Evolutionary conservation across 1,140 invertebrate genomes (phyloP).

Genomic region (silkworm (Bombyx mori)): DNA sequence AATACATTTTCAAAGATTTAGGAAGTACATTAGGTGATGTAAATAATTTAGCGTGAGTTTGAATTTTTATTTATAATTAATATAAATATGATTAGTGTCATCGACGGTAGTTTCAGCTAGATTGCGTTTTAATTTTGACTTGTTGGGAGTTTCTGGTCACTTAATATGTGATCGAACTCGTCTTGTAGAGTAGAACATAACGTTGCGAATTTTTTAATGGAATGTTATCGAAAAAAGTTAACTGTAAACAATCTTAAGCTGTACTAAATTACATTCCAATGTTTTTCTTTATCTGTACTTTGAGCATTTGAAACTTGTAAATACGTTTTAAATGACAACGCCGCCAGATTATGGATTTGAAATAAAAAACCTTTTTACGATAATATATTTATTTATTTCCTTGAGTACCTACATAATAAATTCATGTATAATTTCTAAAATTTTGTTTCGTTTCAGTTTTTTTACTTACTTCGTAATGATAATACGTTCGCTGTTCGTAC

Average conservation of each 20-base stretch:
- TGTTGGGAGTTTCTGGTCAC: not conserved
- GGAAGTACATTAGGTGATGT: constrained; percentile 39
- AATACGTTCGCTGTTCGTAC: too few species aligned
- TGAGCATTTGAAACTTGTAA: constrained; percentile 50
- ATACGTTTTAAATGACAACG: constrained; percentile 48
- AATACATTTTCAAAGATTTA: constrained; percentile 11
- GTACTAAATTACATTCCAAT: constrained; percentile 35
- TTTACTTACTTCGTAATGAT: too few species aligned
- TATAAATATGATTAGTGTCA: constrained; percentile 33
- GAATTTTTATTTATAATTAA: constrained; percentile 38
- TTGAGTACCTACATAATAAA: too few species aligned
- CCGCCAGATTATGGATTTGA: constrained; percentile 53
- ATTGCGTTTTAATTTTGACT: constrained; percentile 29
- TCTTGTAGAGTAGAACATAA: not conserved
- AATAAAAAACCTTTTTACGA: constrained; percentile 51
- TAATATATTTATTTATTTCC: constrained; percentile 11
- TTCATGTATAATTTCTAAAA: too few species aligned
- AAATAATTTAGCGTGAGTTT: constrained; percentile 53
- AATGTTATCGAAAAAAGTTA: too few species aligned
- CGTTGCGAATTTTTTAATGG: too few species aligned
- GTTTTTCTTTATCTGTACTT: constrained; percentile 38
- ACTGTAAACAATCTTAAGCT: too few species aligned
- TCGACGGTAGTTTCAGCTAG: constrained; percentile 45
- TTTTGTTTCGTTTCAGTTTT: too few species aligned
- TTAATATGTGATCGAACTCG: too few species aligned